phyloP scores from a whole-genome alignment of 2,888 invertebrate genomes.

The Lithodes maja region DNA sequence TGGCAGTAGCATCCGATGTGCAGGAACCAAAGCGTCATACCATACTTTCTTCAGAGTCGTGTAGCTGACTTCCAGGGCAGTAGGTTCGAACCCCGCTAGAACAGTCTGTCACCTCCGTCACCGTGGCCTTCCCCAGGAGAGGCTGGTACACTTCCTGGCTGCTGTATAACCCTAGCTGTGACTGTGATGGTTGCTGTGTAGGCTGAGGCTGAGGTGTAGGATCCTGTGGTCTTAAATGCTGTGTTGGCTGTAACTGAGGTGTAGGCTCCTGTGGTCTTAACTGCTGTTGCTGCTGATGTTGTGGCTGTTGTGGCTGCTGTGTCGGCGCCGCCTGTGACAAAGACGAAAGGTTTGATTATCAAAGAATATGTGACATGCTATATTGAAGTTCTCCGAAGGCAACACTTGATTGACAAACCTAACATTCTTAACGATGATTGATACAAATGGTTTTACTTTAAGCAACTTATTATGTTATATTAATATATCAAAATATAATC shows the following conservation, averaged over 20 bases:
- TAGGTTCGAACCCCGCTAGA: slow-evolving; percentile 24
- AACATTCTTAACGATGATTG: no score
- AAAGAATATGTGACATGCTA: no score
- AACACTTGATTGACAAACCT: no score
- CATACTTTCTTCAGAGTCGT: slow-evolving; percentile 39
- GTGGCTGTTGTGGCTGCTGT: not conserved
- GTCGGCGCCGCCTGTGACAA: not conserved
- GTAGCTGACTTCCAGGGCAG: slow-evolving; percentile 17
- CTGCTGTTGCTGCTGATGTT: slow-evolving; percentile 7
- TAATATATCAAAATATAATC: not conserved
- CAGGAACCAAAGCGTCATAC: slow-evolving; percentile 22
- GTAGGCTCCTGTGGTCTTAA: not conserved
- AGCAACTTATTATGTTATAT: not conserved
- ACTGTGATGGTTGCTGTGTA: not conserved
- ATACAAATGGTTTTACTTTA: no score
- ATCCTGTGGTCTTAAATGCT: not conserved
- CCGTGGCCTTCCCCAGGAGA: slow-evolving; percentile 15
- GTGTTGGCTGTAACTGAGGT: not conserved
- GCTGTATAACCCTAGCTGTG: not conserved
- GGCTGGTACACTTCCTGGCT: slow-evolving; percentile 27
- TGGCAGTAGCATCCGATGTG: not conserved
- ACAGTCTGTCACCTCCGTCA: slow-evolving; percentile 13
- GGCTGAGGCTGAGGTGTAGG: not conserved
- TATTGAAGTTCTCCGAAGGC: no score
- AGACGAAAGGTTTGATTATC: no score